Evolutionary conservation across 2,113 vertebrate species (phyloP), one percentile per base, ranked within the genome.

Genomic region (Sitta europaea): DNA sequence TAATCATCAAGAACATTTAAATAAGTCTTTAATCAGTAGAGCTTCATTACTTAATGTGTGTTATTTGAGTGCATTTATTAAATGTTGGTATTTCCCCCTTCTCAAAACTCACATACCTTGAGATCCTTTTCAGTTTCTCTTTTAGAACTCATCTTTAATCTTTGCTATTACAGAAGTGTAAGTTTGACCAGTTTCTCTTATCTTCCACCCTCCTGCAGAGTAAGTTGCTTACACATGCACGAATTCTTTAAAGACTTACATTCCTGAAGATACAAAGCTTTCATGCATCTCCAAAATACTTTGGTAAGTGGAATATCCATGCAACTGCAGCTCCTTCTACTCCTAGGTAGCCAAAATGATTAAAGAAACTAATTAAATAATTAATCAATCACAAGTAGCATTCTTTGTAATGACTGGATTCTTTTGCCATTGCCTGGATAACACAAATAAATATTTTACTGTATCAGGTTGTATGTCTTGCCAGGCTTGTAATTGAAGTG

Each of bases 401-500:
- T 79, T 88, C 81, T 94, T 86, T 87, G 70, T 86, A 93, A 38
- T 25, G 29, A 57, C 33, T 47, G 65, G 33, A 74, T 86, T 91
- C 68, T 77, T 70, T 67, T 71, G 65, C n/a, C 48, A 35, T 59
- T 87, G 57, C 50, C 73, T 88, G 23, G 36, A 43, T 61, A 86
- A 90, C 66, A 85, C 48, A 29, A 58, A 74, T 86, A 73, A 95
- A 72, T 68, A 92, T 92, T 95, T 95, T 62, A 92, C 76, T 47
- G 22, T 53, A 84, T 78, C 90, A 63, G 77, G 53, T 47, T 73
- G n/a, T 90, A 40, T 59, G 38, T 86, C 80, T 83, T 87, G 91
- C 78, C 82, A 91, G 91, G 43, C 68, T 94, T 92, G 95, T 95
- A 96, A 97, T 2, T 96, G 91, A 96, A 94, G 83, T 85, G 61